Evolutionary conservation across 1,140 invertebrate genomes (phyloP), one percentile per base, ranked within the genome.

Genomic region (Subanguina moxae): DNA sequence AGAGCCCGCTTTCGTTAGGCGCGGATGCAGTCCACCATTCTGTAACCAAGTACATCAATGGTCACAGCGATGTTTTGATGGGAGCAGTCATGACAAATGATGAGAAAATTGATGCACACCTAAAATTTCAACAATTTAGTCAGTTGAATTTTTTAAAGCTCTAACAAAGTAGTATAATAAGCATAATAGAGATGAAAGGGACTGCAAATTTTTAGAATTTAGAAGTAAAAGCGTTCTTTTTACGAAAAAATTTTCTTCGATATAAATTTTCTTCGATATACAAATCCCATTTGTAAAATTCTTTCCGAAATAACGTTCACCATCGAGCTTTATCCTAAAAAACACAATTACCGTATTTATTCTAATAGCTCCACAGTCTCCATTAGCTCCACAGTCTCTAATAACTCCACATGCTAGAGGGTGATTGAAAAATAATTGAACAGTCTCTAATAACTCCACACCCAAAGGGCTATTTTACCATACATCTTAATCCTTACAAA

Each of bases 21-120:
- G 94, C 91, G 1, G 94, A 98, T 84, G 86, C 97, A 57, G 89
- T 90, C 0, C 84, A 92, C 72, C 94, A 97, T 85, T 98, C 94
- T 0, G 76, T 95, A 28, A 96, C 94, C 0, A 99, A 98, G 84
- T 98, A 97, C 80, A 93, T 97, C 88, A 97, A 97, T 84, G 95
- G 94, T 0, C 94, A 98, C 84, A 90, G 91, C 0, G 95, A 99
- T 86, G 90, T 96, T 52, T 89, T 98, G 0, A 97, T 98, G 95
- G 95, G 95, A 3, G 46, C 43, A 30, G 27, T 74, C 0, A 48
- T 78, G 27, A 78, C 72, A 1, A 70, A 78, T 57, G 56, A 61
- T 52, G 61, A 75, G 52, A 45, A 68, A 43, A 25, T 76, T 23
- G 66, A 69, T 8, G 67, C 64, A 32, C 71, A 78, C 38, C 46